Base-by-base conservation (phyloP, 2,888 invertebrate species). In the Stenurella melanura region DNA sequence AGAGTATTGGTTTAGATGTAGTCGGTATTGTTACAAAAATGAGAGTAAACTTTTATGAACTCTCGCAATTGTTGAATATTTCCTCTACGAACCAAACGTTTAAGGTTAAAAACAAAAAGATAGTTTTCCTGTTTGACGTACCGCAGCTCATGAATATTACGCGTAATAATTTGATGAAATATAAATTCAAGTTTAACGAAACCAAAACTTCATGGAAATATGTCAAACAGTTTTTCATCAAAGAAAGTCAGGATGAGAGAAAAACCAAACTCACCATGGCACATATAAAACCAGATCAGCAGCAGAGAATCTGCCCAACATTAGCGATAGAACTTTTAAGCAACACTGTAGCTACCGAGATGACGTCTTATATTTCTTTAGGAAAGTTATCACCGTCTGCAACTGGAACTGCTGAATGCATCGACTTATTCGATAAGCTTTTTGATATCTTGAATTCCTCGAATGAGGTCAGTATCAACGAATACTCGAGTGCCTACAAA, bases 61-160 rank as follows among this genome's bases (percentile, higher is more conserved):
- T 76, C 3, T 21, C 67, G 10, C 18, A 54, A n/a, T 30, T 19
- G 6, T 64, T 76, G 18, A 56, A 68, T 9, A 60, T 76, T 56
- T 50, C 63, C 38, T 60, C 72, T 19, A 56, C 50, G 9, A 68
- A 76, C 19, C 76, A 67, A 42, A 76, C 56, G 12, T 76, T 76
- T 67, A 76, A 63, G 68, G 76, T 76, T 7, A 63, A 58, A 4
- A 61, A 15, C n/a, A 76, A 68, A 21, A 67, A 76, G 6, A 18
- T 76, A 11, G 42, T 76, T 38, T 73, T 76, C 18, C 21, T 76
- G 5, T 76, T 68, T 10, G 76, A 76, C 30, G 76, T 34, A 38
- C 68, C 72, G 6, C 76, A 76, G 21, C 67, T 76, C 10, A 76
- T 76, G 76, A 72, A 50, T 38, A 68, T 76, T 21, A 76, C 76